Evolutionary conservation across 2,888 invertebrate genomes (phyloP), one percentile per base, ranked within the genome.

Genomic region (Cheilosia vulpina): DNA sequence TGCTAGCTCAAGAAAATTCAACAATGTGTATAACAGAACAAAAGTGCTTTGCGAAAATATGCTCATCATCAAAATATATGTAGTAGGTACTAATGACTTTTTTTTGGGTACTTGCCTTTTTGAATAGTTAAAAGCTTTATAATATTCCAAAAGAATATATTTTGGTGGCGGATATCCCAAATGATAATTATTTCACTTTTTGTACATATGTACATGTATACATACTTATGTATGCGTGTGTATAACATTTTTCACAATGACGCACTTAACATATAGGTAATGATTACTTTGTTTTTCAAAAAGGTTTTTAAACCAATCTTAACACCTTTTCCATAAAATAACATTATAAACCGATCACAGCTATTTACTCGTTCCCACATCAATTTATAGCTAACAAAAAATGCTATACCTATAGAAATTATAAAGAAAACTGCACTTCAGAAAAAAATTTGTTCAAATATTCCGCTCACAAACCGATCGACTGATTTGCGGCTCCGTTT

Each of bases 401-500:
- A 52, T 19, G 50, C 24, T 34, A 19, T n/a, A n/a, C n/a, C n/a
- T n/a, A 17, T 13, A 60, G 43, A 41, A 60, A 62, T 11, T 17
- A 31, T 11, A 52, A 58, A 60, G 19, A 9, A 24, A 57, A 57
- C 27, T 53, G n/a, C 63, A 71, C 69, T 81, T 57, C 27, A 43
- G 15, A 53, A 52, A 71, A 82, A 77, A 58, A 45, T 11, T 27
- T 66, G 27, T 57, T 52, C 43, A 50, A 58, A 63, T 50, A 41
- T 34, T 15, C 55, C 62, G 62, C 62, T 73, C 13, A 13, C 27
- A 52, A 57, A 45, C 66, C 55, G 68, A 63, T 52, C 78, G 68
- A 73, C 83, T 68, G 73, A 73, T 21, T 58, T 58, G 38, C 57
- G 52, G 72, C 68, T 47, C 73, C 45, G 53, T 79, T 69, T 75